A percentile compares a stretch with the other conserved stretches of the same genome.
Evolutionary conservation across 2,113 vertebrate genomes (phyloP).

Genomic region (Acanthisitta chloris): DNA sequence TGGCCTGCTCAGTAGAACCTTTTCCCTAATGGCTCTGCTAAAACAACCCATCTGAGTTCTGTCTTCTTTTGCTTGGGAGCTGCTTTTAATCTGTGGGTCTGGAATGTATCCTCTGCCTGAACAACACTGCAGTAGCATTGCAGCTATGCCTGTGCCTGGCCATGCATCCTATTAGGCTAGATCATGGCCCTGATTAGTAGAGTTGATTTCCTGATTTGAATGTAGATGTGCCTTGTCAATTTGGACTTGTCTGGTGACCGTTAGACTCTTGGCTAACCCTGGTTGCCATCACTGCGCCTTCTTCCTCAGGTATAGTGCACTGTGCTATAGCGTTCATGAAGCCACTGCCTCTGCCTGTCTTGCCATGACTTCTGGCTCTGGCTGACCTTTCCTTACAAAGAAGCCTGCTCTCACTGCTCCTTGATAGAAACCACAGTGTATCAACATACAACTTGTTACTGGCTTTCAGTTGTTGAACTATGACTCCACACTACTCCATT

Average conservation of each 20-base stretch:
- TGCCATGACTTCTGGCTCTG: background rate
- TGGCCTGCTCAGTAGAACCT: background rate
- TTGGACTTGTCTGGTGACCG: background rate
- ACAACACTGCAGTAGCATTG: background rate
- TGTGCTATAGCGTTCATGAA: background rate
- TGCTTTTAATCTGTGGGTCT: background rate
- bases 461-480: rapidly evolving
- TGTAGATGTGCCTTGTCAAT: background rate
- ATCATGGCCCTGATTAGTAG: background rate
- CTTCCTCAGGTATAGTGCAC: background rate
- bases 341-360: background rate
- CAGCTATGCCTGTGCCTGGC: background rate
- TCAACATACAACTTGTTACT: background rate
- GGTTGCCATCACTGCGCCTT: background rate
- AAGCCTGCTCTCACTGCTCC: background rate
- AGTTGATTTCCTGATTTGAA: background rate
- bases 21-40: background rate
- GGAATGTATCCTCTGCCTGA: background rate
- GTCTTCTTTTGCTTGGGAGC: background rate
- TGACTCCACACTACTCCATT: background rate
- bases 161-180: background rate
- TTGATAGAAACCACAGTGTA: background rate
- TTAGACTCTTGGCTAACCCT: background rate
- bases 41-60: rapidly evolving
- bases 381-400: background rate